Evolutionary conservation across 2,113 vertebrate species (phyloP).

Genomic region (Nesoenas mayeri): DNA sequence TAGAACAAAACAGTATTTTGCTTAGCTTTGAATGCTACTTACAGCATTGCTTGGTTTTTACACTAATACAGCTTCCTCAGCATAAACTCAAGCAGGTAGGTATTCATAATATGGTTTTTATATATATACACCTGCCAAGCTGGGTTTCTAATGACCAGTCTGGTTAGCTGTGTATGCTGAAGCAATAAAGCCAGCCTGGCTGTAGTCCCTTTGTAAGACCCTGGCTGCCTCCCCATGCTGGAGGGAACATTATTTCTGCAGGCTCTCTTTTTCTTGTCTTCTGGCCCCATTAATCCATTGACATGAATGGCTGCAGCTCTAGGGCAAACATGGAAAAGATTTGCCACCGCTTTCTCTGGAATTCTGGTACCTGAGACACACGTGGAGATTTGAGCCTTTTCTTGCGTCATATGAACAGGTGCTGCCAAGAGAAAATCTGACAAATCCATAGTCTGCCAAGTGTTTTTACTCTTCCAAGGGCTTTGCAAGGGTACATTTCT

Average conservation of each 20-base stretch:
- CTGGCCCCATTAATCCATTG: neutral
- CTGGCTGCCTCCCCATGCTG: neutral
- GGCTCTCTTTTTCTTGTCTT: neutral
- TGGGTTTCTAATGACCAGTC: neutral
- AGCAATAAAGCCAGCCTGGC: neutral
- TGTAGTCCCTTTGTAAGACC: neutral
- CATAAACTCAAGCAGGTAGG: neutral
- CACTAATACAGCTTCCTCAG: neutral
- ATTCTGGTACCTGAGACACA: neutral
- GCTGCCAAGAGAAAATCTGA: neutral
- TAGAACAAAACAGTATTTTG: neutral
- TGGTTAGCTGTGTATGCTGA: neutral
- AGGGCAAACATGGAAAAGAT: neutral
- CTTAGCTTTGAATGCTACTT: neutral
- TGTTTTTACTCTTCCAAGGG: neutral
- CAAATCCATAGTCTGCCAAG: neutral
- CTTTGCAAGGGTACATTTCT: neutral
- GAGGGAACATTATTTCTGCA: neutral
- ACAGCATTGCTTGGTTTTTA: neutral
- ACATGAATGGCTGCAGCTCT: neutral
- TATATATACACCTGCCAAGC: neutral
- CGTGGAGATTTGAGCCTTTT: neutral
- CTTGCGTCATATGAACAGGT: accelerated
- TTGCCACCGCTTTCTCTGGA: neutral
- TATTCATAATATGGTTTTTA: neutral